phyloP scores from a whole-genome alignment of 1,140 invertebrate genomes.

The Diorhabda sublineata region DNA sequence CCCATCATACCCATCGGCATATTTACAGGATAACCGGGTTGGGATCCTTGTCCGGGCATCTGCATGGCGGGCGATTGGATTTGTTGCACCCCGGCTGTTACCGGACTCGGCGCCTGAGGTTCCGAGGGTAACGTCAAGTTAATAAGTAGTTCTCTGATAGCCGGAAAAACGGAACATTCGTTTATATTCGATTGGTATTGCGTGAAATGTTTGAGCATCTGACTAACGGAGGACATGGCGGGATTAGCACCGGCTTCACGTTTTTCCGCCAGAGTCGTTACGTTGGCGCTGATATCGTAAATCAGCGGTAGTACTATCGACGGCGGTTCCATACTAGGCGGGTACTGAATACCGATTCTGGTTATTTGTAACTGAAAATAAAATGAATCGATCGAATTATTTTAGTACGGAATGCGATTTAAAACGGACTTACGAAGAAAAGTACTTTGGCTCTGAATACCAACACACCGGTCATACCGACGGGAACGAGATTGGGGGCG shows the following conservation, averaged over 20 bases:
- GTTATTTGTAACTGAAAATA: constrained; percentile 75
- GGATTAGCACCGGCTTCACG: constrained; percentile 58
- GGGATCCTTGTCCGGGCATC: constrained; percentile 49
- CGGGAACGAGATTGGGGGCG: constrained; percentile 75
- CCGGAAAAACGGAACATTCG: constrained; percentile 85
- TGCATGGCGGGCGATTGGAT: constrained; percentile 55
- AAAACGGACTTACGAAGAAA: constrained; percentile 73
- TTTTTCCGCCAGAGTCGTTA: constrained; percentile 80
- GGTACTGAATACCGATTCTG: constrained; percentile 60
- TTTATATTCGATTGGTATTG: constrained; percentile 52
- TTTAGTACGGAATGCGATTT: no score
- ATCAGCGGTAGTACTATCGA: constrained; percentile 82
- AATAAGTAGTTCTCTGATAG: constrained; percentile 77
- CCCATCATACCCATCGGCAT: constrained; percentile 56
- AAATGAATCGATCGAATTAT: no score
- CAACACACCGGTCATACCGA: constrained; percentile 78
- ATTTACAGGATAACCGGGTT: constrained; percentile 48
- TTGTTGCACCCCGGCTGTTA: constrained; percentile 50
- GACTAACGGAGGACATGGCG: constrained; percentile 60
- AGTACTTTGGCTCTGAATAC: constrained; percentile 81
- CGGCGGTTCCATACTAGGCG: constrained; percentile 64
- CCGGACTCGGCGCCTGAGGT: constrained; percentile 47
- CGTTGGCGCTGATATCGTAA: constrained; percentile 81
- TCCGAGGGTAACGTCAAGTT: constrained; percentile 67
- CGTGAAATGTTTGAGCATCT: constrained; percentile 63